Evolutionary conservation across 2,113 vertebrate species (phyloP).

Genomic region (Agelaius phoeniceus): DNA sequence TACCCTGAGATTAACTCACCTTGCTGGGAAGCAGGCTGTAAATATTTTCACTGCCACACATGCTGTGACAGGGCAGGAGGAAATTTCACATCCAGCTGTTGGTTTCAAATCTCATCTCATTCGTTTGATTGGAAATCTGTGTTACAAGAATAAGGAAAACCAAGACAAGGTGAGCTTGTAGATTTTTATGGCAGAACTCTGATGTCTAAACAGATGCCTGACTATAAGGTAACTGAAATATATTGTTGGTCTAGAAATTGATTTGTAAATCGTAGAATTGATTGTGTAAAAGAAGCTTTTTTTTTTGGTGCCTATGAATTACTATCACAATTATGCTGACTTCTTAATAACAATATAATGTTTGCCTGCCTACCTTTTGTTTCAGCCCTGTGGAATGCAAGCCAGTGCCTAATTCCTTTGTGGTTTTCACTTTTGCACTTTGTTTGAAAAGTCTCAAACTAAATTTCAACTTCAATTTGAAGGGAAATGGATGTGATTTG

Average conservation of each 20-base stretch:
- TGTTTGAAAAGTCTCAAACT: background rate
- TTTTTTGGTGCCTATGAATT: background rate
- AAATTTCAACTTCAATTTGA: background rate
- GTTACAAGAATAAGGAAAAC: conserved; percentile 84
- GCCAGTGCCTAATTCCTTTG: background rate
- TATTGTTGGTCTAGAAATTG: background rate
- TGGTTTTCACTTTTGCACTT: background rate
- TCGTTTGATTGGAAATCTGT: conserved; percentile 83
- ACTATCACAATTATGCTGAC: background rate
- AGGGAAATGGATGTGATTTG: background rate
- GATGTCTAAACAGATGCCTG: background rate
- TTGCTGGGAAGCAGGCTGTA: conserved; percentile 79
- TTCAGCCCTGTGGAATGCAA: background rate
- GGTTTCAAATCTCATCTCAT: conserved; percentile 94
- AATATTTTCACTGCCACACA: conserved; percentile 85
- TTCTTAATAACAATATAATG: background rate
- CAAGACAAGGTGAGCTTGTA: conserved; percentile 81
- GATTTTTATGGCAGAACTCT: background rate
- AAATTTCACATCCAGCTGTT: conserved; percentile 76
- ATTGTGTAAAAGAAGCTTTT: background rate
- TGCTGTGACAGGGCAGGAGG: conserved; percentile 69
- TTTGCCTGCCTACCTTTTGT: background rate
- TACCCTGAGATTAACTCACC: conserved; percentile 83
- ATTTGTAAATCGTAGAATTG: background rate
- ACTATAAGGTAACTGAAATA: background rate